phyloP scores from a whole-genome alignment of 1,140 invertebrate genomes.

The Centruroides vittatus region DNA sequence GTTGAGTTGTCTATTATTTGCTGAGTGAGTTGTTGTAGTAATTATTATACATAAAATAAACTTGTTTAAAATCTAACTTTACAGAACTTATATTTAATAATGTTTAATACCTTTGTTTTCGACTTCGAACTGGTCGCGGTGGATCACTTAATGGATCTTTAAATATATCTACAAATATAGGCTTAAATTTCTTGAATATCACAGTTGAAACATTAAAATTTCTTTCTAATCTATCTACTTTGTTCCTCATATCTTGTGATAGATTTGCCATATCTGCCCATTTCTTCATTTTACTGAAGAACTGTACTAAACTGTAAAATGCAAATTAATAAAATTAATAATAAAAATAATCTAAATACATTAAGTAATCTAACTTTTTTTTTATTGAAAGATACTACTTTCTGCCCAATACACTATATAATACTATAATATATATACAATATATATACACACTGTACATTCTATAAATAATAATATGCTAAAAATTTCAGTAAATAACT shows the following conservation, averaged over 20 bases:
- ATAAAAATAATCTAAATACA: background rate
- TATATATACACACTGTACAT: too few relatives aligned
- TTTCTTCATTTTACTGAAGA: constrained; percentile 88
- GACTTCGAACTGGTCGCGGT: constrained; percentile 44
- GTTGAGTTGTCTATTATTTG: too few relatives aligned
- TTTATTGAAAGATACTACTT: too few relatives aligned
- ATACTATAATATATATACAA: too few relatives aligned
- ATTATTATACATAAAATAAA: too few relatives aligned
- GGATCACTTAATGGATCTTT: constrained; percentile 40
- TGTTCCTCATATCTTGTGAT: constrained; percentile 63
- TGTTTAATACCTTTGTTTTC: constrained; percentile 47
- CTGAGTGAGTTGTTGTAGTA: too few relatives aligned
- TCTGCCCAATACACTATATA: too few relatives aligned
- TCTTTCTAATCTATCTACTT: constrained; percentile 70
- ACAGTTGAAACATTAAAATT: constrained; percentile 92
- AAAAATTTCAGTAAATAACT: too few relatives aligned
- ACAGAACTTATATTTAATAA: too few relatives aligned
- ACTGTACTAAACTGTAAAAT: constrained; percentile 66
- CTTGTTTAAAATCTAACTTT: too few relatives aligned
- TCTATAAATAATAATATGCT: too few relatives aligned
- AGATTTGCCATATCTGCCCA: constrained; percentile 92
- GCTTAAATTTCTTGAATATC: constrained; percentile 83
- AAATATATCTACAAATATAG: constrained; percentile 74
- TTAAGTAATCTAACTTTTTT: too few relatives aligned
- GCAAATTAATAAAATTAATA: constrained; percentile 1